Percentiles rank a stretch among this genome's conserved stretches.
phyloP scores from a whole-genome alignment of 1,140 invertebrate genomes.

The Andricus grossulariae region DNA sequence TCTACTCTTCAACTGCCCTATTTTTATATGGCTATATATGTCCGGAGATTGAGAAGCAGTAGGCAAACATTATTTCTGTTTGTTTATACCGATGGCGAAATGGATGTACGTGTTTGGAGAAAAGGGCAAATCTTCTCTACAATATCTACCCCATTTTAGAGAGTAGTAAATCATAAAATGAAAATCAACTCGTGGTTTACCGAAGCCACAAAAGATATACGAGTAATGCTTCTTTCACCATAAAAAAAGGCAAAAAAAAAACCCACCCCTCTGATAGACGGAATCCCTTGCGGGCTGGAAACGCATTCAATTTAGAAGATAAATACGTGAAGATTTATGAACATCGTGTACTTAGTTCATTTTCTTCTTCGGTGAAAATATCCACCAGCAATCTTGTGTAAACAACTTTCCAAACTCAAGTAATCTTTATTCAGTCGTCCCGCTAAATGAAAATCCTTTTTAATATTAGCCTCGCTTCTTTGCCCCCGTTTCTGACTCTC shows the following conservation, averaged over 20 bases:
- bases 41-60: background rate
- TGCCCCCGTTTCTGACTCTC: background rate
- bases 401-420: slow-evolving; percentile 36
- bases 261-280: background rate
- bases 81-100: background rate
- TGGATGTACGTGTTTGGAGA: background rate
- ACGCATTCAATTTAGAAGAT: slow-evolving; percentile 18
- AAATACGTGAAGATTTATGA: slow-evolving; percentile 6
- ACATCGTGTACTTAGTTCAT: slow-evolving; percentile 9
- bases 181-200: background rate
- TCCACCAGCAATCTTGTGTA: slow-evolving; percentile 12
- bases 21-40: background rate
- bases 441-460: slow-evolving; percentile 27
- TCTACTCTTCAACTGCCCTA: background rate
- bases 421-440: slow-evolving; percentile 44
- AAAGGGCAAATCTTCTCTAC: background rate
- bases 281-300: slow-evolving; percentile 1
- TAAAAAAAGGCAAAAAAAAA: background rate
- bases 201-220: background rate
- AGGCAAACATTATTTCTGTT: background rate
- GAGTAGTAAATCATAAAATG: background rate
- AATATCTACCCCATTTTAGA: background rate
- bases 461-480: background rate
- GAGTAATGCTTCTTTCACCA: background rate
- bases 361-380: background rate